Conservation (phyloP, 2,888 invertebrate genomes). For the Schizotus pectinicornis region DNA sequence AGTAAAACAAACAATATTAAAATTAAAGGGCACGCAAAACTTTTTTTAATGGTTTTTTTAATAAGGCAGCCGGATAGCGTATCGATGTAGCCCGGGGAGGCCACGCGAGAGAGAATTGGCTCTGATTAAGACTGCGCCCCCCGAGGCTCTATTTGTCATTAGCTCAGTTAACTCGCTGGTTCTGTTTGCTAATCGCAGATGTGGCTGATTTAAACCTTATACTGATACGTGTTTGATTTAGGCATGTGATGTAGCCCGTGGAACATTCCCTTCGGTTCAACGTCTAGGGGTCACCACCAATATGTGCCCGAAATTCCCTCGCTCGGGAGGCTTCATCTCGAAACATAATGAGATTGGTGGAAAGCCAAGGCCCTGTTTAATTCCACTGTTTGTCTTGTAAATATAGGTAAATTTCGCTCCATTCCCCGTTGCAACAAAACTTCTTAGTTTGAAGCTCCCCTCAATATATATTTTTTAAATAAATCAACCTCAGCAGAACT, state of each 20-base stretch:
- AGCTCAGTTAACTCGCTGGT: constrained; percentile 56
- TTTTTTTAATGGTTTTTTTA: constrained; percentile 47
- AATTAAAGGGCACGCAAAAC: constrained; percentile 42
- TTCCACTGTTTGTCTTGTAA: constrained; percentile 17
- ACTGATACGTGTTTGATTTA: constrained; percentile 41
- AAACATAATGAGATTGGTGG: constrained; percentile 13
- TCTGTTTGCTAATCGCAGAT: constrained; percentile 60
- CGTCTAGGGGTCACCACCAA: constrained; percentile 1
- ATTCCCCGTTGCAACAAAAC: background rate
- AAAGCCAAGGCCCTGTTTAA: constrained; percentile 14
- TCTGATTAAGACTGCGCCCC: constrained; percentile 57
- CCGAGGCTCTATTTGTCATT: constrained; percentile 57
- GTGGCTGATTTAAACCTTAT: constrained; percentile 48
- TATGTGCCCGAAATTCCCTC: background rate
- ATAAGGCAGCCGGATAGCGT: constrained; percentile 42
- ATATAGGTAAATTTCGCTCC: background rate
- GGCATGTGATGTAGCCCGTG: constrained; percentile 42
- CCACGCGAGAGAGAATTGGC: constrained; percentile 40
- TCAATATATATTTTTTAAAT: background rate
- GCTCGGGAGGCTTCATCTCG: constrained; percentile 4
- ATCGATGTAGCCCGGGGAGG: constrained; percentile 50
- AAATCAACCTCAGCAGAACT: background rate
- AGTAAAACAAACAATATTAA: constrained; percentile 45
- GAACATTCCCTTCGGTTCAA: constrained; percentile 29
- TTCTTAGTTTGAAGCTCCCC: background rate